phyloP scores from a whole-genome alignment of 2,113 vertebrate species.

The Antigone vipio region DNA sequence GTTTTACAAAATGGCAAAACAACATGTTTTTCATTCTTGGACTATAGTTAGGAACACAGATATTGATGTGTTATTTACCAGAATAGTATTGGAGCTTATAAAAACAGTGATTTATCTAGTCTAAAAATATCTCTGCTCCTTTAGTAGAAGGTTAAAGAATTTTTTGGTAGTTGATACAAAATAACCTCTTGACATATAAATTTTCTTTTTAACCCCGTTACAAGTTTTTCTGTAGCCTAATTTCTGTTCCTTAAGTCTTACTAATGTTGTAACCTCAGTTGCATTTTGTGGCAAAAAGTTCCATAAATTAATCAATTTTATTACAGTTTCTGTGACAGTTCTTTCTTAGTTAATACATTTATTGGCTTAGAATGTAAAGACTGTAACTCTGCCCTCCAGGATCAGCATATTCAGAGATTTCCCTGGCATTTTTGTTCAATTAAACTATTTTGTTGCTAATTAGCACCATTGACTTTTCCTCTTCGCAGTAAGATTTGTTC shows the following conservation, averaged over 20 bases:
- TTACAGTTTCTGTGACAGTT: not conserved
- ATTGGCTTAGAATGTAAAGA: not conserved
- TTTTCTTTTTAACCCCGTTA: not conserved
- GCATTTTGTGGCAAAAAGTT: not conserved
- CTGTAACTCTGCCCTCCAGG: not conserved
- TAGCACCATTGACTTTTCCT: not conserved
- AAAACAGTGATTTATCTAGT: not conserved
- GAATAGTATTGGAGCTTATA: not conserved
- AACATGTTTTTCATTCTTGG: not conserved
- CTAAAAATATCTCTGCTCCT: not conserved
- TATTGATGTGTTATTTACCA: slow-evolving; percentile 11
- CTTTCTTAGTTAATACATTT: not conserved
- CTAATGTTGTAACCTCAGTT: not conserved
- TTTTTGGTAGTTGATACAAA: not conserved
- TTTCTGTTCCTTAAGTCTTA: not conserved
- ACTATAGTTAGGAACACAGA: not conserved
- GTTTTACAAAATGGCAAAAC: not conserved
- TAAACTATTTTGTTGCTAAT: not conserved
- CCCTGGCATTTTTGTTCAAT: not conserved
- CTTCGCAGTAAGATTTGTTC: not conserved
- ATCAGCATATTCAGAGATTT: not conserved
- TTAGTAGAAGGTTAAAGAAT: not conserved
- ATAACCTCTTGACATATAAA: not conserved
- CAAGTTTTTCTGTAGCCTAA: not conserved
- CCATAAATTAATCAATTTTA: not conserved